Evolutionary conservation across 2,113 vertebrate species (phyloP).

Genomic region (Mola mola): DNA sequence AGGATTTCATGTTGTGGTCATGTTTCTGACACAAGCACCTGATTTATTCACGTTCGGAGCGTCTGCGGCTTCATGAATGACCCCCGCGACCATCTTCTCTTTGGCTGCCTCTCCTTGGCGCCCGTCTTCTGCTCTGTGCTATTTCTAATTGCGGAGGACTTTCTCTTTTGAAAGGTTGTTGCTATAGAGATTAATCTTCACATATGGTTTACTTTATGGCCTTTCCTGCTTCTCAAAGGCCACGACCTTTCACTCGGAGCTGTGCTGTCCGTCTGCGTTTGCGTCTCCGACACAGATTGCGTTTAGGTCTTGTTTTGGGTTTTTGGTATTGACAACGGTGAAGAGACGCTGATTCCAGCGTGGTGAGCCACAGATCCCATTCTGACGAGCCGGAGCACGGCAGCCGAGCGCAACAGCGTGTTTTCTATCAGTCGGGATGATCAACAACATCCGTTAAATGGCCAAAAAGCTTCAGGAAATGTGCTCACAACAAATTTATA

Average conservation of each 20-base stretch:
- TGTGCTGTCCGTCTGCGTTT: background rate
- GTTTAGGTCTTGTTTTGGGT: too few species aligned
- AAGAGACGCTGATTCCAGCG: too few species aligned
- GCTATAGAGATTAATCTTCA: conserved; percentile 8
- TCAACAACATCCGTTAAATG: too few species aligned
- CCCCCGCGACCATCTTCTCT: background rate
- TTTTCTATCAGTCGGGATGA: too few species aligned
- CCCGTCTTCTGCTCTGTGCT: background rate
- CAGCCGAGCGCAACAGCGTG: too few species aligned
- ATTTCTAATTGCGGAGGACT: background rate
- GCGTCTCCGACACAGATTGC: conserved; percentile 34
- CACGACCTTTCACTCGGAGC: conserved; percentile 17
- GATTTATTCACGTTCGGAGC: too few species aligned
- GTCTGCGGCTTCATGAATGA: too few species aligned
- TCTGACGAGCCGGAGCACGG: too few species aligned
- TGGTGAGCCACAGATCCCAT: too few species aligned
- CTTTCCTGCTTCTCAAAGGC: conserved; percentile 9
- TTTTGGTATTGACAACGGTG: background rate
- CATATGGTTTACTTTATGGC: background rate
- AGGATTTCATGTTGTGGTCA: background rate
- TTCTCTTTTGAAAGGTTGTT: conserved; percentile 5
- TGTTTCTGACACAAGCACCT: background rate
- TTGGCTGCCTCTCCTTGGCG: background rate
- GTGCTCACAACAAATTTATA: too few species aligned
- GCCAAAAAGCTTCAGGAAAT: too few species aligned